Conservation (phyloP, 1,140 invertebrate genomes). For the Polypedilum vanderplanki region DNA sequence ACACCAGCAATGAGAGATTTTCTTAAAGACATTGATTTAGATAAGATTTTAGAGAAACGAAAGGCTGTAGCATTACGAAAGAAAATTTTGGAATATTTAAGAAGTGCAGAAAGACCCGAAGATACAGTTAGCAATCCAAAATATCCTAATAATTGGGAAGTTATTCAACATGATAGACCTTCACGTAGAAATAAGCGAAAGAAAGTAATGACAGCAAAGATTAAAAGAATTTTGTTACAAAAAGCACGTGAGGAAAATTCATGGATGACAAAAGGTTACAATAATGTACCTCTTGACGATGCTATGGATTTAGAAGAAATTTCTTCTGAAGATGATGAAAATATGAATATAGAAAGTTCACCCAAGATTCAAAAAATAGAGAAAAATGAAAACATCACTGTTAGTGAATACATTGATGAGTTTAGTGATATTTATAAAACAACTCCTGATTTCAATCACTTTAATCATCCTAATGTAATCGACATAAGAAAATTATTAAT, state of each 20-base stretch:
- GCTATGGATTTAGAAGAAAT: constrained; percentile 15
- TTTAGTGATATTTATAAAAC: not conserved
- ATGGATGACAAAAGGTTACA: constrained; percentile 24
- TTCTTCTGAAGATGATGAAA: not conserved
- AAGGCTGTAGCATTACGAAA: not conserved
- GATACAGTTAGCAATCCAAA: constrained; percentile 8
- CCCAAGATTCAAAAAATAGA: not conserved
- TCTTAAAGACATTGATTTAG: not conserved
- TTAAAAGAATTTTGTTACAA: not conserved
- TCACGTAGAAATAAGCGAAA: not conserved
- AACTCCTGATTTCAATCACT: constrained; percentile 9
- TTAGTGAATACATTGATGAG: not conserved
- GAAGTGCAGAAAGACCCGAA: constrained; percentile 1
- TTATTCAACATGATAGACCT: not conserved
- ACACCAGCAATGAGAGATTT: not conserved
- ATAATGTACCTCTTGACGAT: not conserved
- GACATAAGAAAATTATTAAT: not conserved
- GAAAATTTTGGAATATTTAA: constrained; percentile 24
- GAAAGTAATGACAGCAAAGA: not conserved
- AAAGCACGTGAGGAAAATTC: not conserved
- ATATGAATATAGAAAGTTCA: not conserved
- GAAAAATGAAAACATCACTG: not conserved
- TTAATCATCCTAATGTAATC: not conserved
- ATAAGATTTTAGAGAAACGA: not conserved
- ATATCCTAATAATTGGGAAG: constrained; percentile 5